A percentile compares a stretch with the other conserved stretches of the same genome.
phyloP scores from a whole-genome alignment of 2,797 vertebrate species.

The Catamblyrhynchus diadema region DNA sequence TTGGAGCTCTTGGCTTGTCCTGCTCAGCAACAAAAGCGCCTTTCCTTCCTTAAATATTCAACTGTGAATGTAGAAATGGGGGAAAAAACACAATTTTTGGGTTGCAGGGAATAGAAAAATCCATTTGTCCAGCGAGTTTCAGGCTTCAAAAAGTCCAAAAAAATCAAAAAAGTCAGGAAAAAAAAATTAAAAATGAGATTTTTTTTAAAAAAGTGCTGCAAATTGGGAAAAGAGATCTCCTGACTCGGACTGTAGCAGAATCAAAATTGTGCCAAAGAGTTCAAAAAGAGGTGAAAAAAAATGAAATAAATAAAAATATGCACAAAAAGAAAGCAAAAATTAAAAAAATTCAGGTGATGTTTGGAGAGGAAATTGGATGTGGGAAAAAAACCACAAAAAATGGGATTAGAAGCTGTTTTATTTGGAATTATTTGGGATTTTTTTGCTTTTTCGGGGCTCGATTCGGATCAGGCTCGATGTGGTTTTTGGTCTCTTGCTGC shows the following conservation, averaged over 20 bases:
- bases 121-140: constrained; percentile 4
- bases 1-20: constrained; percentile 65
- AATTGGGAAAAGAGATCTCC: constrained; percentile 76
- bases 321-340: not conserved
- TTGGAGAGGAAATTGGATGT: constrained; percentile 68
- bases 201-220: not conserved
- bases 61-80: constrained; percentile 77
- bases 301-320: not conserved
- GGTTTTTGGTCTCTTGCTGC: constrained; percentile 82
- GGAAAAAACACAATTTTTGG: not conserved
- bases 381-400: not conserved
- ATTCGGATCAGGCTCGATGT: constrained; percentile 58
- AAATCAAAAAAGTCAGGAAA: too few relatives aligned
- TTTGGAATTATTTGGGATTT: constrained; percentile 60
- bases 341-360: not conserved
- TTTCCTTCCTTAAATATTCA: constrained; percentile 77
- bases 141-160: constrained; percentile 35
- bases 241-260: constrained; percentile 67
- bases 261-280: constrained; percentile 88
- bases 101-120: not conserved
- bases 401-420: not conserved
- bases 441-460: not conserved
- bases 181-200: not conserved
- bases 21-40: constrained; percentile 65
- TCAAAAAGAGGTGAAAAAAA: constrained; percentile 61